Evolutionary conservation across 2,113 vertebrate genomes (phyloP), one percentile per base, ranked within the genome.

Genomic region (Microcebus jonahi): DNA sequence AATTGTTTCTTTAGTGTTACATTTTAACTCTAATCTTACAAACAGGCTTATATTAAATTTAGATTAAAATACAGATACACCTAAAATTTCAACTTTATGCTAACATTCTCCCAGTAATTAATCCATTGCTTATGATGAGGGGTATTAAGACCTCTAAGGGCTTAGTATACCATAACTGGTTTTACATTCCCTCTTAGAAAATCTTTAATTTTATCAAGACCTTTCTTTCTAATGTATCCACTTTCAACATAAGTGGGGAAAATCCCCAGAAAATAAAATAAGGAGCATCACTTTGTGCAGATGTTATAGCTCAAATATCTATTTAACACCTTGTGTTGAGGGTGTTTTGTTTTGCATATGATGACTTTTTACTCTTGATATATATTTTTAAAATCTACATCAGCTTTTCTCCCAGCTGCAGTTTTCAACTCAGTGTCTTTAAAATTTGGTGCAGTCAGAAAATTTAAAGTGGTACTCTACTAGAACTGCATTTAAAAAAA

Each of bases 21-120:
- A 86, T 95, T 73, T 91, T 95, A 88, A 61, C 17, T 53, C 20
- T 61, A 48, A 31, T 61, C 36, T 92, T 70, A n/a, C 53, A 82
- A 71, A 45, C 2, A 65, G 36, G 13, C 15, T 68, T 59, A 59
- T 8, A 65, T 79, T 88, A 76, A 18, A 71, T 75, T 93, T 57
- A n/a, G 5, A 79, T 63, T 96, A 80, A 84, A 91, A 53, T 10
- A 68, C 23, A 42, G 70, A 23, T 42, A 73, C 3, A 82, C 12
- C 0, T 1, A 84, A 76, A 87, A 87, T 34, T 87, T 92, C 75
- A 79, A 45, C 3, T 77, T 63, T 45, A 36, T 92, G 42, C 8
- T 96, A 36, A 57, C 73, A 45, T 84, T 80, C 8, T 57, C 25
- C 88, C 14, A 88, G 20, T 65, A 75, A 75, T 85, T 95, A 96